Base-by-base conservation (phyloP, 2,888 invertebrate species). In the Rhingia campestris region DNA sequence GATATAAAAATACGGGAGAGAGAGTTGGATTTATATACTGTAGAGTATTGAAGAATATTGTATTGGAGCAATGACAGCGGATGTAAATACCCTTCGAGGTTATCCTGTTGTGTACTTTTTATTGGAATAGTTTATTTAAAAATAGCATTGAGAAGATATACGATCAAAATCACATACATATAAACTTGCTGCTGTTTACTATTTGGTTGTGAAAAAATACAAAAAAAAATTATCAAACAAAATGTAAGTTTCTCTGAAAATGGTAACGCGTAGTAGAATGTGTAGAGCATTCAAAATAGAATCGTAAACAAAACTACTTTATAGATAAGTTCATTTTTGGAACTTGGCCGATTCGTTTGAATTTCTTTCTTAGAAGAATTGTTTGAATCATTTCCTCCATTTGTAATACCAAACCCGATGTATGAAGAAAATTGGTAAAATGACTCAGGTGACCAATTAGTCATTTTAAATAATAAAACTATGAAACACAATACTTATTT, bases 11-110 rank as follows among this genome's bases (percentile, higher is more conserved):
- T 12, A 32, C 4, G 35, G 30, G 30, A 12, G 49, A 12, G 39
- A 35, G 53, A 4, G 10, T 4, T 30, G 56, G 49, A 54, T 81
- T 64, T 6, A 64, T 70, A 70, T 54, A 45, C 49, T 49, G 33
- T 33, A 33, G 39, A 14, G 6, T 12, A 14, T 14, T 22, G 7
- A n/a, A 12, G 33, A 33, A 10, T 2, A 22, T 6, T 41, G 5
- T 72, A n/a, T n/a, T n/a, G 12, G 37, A 30, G 61, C 45, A 63
- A 54, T 37, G n/a, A 51, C 9, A 10, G 4, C 7, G 7, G 49
- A 0, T 63, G 37, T n/a, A 14, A 9, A 22, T 22, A 22, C 22
- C 22, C 22, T 22, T 22, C 22, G 22, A 22, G 22, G 1, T 22
- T 22, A 2, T 22, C 22, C 22, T 22, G 22, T 22, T 2, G 2